These are phyloP conservation scores for Sphaeramia orbicularis DNA, from an alignment of 2,797 vertebrate genomes.

Conservation along the genomic window DNA sequence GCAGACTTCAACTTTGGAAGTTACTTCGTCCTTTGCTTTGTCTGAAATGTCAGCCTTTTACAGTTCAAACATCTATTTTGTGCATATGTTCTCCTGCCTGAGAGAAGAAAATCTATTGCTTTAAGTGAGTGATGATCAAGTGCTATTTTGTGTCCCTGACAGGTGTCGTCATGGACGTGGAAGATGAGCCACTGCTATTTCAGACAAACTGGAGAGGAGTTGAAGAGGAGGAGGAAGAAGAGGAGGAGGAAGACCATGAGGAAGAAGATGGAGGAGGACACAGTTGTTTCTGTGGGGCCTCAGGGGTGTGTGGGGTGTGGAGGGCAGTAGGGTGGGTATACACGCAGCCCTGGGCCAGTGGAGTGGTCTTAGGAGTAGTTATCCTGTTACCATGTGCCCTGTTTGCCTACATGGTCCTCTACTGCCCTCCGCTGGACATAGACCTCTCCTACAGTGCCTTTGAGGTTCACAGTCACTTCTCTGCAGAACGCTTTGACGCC, in stretches of 20 bases:
- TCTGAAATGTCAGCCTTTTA: slow-evolving; percentile 49
- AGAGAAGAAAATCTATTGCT: slow-evolving; percentile 16
- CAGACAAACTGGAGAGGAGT: slow-evolving; percentile 86
- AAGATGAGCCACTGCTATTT: slow-evolving; percentile 93
- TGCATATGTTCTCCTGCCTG: slow-evolving; percentile 35
- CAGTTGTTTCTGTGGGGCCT: slow-evolving; percentile 64
- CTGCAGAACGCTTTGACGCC: slow-evolving; percentile 94
- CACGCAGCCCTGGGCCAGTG: slow-evolving; percentile 90
- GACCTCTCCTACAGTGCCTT: slow-evolving; percentile 99
- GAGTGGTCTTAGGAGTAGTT: slow-evolving; percentile 87
- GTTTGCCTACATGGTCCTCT: slow-evolving; percentile 93
- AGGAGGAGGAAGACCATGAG: slow-evolving; percentile 72
- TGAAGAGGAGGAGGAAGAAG: slow-evolving; percentile 83
- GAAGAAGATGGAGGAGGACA: slow-evolving; percentile 63
- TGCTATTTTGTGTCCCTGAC: slow-evolving; percentile 62
- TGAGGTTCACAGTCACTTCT: slow-evolving; percentile 96
- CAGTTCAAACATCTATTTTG: slow-evolving; percentile 44
- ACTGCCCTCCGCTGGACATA: slow-evolving; percentile 95
- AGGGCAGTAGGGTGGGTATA: slow-evolving; percentile 91
- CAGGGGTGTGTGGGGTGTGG: slow-evolving; percentile 86
- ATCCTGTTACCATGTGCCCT: slow-evolving; percentile 91
- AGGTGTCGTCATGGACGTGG: slow-evolving; percentile 88
- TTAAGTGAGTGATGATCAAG: slow-evolving; percentile 49
- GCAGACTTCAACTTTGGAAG: slow-evolving; percentile 49
- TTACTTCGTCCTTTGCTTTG: slow-evolving; percentile 56